Conservation (phyloP, 2,113 vertebrate species). For the Andinoacara biseriatus region DNA sequence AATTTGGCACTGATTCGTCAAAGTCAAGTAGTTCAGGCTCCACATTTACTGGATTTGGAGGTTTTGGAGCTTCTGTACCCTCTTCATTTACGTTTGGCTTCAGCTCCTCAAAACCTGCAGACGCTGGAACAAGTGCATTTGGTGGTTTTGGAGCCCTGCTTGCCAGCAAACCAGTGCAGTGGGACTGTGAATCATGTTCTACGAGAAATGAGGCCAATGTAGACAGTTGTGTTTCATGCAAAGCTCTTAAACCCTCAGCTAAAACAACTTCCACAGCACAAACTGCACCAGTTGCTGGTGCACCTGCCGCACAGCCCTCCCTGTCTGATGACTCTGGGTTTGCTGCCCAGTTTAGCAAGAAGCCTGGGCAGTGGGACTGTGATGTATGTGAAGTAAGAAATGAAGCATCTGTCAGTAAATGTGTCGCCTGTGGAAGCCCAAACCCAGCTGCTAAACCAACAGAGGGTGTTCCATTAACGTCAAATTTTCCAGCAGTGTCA, state of each 20-base stretch:
- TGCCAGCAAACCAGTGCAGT: slow-evolving; percentile 79
- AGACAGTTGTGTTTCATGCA: slow-evolving; percentile 83
- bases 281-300: background rate
- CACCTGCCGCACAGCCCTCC: slow-evolving; percentile 12
- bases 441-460: slow-evolving; percentile 52
- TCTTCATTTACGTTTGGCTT: slow-evolving; percentile 82
- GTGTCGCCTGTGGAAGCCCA: slow-evolving; percentile 77
- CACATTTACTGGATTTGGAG: slow-evolving; percentile 72
- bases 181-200: slow-evolving; percentile 83
- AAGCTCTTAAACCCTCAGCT: slow-evolving; percentile 41
- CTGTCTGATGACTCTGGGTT: slow-evolving; percentile 57
- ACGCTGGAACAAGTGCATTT: slow-evolving; percentile 42
- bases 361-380: slow-evolving; percentile 85
- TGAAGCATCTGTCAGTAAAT: slow-evolving; percentile 71
- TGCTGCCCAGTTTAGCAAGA: slow-evolving; percentile 78
- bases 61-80: slow-evolving; percentile 66
- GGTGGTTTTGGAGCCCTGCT: slow-evolving; percentile 76
- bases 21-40: slow-evolving; percentile 51
- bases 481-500: slow-evolving; percentile 13
- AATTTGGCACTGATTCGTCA: slow-evolving; percentile 78
- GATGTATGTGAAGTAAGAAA: slow-evolving; percentile 81
- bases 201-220: slow-evolving; percentile 77
- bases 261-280: slow-evolving; percentile 23
- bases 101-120: slow-evolving; percentile 43
- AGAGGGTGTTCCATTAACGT: background rate